Percentiles rank a stretch among this genome's conserved stretches.
These are phyloP conservation scores for Pseudopipra pipra DNA, from an alignment of 2,113 vertebrate species.

Conservation along the genomic window DNA sequence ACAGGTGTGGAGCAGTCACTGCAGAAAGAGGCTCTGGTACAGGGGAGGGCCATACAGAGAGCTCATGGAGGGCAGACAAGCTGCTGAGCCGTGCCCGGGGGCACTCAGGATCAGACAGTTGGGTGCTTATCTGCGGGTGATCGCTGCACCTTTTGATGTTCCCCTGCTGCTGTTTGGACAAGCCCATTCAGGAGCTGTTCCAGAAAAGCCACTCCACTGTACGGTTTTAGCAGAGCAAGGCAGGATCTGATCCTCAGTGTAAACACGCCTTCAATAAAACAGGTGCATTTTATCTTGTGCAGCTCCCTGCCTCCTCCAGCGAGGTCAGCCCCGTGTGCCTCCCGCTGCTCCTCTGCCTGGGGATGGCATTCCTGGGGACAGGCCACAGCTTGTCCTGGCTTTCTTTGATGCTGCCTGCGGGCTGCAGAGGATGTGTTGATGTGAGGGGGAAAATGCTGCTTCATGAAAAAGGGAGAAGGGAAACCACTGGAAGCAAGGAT, in stretches of 20 bases:
- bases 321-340: not conserved
- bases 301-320: not conserved
- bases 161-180: constrained; percentile 40
- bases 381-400: not conserved
- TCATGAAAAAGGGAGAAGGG: not conserved
- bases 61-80: not conserved
- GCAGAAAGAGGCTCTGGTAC: not conserved
- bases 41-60: not conserved
- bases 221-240: not conserved
- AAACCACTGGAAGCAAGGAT: not conserved
- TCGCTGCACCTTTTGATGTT: constrained; percentile 42
- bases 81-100: not conserved
- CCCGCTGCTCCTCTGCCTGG: not conserved
- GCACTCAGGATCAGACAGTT: constrained; percentile 25
- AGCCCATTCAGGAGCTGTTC: constrained; percentile 20
- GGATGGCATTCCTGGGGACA: not conserved
- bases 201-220: constrained; percentile 5
- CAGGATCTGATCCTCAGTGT: not conserved
- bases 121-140: constrained; percentile 17
- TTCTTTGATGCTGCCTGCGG: not conserved
- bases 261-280: not conserved
- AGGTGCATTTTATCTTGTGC: constrained; percentile 45
- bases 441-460: not conserved
- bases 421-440: not conserved
- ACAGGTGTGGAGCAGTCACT: accelerated